Evolutionary conservation across 2,113 vertebrate genomes (phyloP), one percentile per base, ranked within the genome.

Genomic region (Ceyx melanurus): DNA sequence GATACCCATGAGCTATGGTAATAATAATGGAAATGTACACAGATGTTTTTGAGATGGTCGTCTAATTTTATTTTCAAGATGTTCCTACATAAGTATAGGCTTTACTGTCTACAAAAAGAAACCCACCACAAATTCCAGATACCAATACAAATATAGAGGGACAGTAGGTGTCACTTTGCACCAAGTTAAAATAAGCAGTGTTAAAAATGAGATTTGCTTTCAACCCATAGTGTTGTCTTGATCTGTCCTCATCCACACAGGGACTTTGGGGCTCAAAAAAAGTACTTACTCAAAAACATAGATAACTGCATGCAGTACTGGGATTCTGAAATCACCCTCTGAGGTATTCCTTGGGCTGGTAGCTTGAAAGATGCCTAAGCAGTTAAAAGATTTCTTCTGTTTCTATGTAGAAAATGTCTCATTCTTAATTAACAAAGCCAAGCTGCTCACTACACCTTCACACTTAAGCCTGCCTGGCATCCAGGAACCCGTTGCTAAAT

Each of bases 11-110:
- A 97, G 82, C 48, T 43, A 90, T 83, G 70, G 65, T 67, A 96
- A 96, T 94, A 89, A 56, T 88, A 92, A 89, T 17, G 50, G 20
- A 91, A 57, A 81, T 5, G 13, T 37, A 42, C 57, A 74, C 92
- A 97, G 88, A 90, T 94, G 89, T 82, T 97, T 95, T 92, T 86
- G 76, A 96, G 85, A 95, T 87, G 60, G 65, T 87, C 76, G 54
- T 71, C 67, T 73, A 53, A 66, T 86, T 62, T 82, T 62, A 45
- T 73, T 96, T 96, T 96, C 89, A 80, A 80, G 84, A 85, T 13
- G 15, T 26, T 96, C 74, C 83, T 65, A 78, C 53, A 86, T 51
- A 77, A 95, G 88, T 80, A 92, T 77, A 88, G n/a, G 66, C 31
- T 94, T 90, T 87, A 92, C 78, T 72, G 62, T 73, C 71, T 65